phyloP scores from a whole-genome alignment of 2,888 invertebrate species.

The Fabriciana adippe region DNA sequence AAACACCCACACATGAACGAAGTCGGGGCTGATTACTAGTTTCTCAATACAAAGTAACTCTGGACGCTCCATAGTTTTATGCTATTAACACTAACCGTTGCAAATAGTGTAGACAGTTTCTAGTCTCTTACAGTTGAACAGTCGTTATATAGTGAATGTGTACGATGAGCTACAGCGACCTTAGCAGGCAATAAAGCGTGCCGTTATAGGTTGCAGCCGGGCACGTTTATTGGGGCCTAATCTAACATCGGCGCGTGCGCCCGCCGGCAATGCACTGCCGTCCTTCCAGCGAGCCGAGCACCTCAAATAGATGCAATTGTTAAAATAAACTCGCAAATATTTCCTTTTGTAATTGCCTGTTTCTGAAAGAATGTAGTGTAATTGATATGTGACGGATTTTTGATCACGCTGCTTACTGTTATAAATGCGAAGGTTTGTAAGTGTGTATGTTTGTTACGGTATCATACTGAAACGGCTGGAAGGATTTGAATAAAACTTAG shows the following conservation, averaged over 20 bases:
- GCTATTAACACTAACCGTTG: background rate
- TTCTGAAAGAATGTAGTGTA: too few relatives aligned
- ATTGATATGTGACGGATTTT: too few relatives aligned
- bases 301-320: constrained; percentile 27
- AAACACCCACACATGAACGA: too few relatives aligned
- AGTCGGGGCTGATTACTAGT: too few relatives aligned
- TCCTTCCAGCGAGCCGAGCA: background rate
- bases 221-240: constrained; percentile 50
- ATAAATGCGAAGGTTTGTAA: too few relatives aligned
- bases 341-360: background rate
- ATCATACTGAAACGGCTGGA: too few relatives aligned
- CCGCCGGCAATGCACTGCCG: constrained; percentile 38
- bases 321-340: constrained; percentile 21
- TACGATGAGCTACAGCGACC: constrained; percentile 38
- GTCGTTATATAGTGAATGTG: constrained; percentile 22
- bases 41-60: constrained; percentile 1
- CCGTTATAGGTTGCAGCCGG: constrained; percentile 44
- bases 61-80: too few relatives aligned
- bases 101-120: background rate
- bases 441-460: too few relatives aligned
- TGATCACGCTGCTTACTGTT: too few relatives aligned
- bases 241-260: constrained; percentile 51
- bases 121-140: constrained; percentile 3
- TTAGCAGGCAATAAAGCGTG: constrained; percentile 43
- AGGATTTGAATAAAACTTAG: too few relatives aligned